These are phyloP conservation scores for Oasisia sp. DNA, from an alignment of 2,888 invertebrate genomes.

Conservation along the genomic window DNA sequence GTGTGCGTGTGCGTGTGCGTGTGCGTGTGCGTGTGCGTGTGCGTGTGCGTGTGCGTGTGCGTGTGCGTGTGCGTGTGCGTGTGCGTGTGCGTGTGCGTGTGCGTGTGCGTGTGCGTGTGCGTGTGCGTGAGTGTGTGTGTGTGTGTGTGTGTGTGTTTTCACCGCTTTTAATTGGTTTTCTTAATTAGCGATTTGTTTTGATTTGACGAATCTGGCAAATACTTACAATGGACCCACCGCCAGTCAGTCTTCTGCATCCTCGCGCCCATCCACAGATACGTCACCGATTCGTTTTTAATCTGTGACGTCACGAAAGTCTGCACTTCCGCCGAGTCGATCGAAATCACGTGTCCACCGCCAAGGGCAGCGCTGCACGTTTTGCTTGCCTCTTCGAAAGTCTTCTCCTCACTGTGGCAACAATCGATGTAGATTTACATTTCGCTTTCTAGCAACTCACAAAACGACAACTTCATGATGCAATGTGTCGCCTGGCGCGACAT, in stretches of 20 bases:
- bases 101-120: too few relatives aligned
- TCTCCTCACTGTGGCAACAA: neutral
- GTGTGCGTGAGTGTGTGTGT: too few relatives aligned
- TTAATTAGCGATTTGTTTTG: too few relatives aligned
- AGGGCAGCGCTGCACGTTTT: neutral
- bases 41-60: too few relatives aligned
- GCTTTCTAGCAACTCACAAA: neutral
- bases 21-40: too few relatives aligned
- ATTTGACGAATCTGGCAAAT: neutral
- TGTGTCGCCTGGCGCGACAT: too few relatives aligned
- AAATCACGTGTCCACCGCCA: neutral
- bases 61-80: too few relatives aligned
- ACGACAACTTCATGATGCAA: too few relatives aligned
- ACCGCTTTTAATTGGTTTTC: too few relatives aligned
- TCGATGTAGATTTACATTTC: neutral
- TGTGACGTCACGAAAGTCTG: neutral
- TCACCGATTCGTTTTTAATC: neutral
- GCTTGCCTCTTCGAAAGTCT: neutral
- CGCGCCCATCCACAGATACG: neutral
- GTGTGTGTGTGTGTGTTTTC: too few relatives aligned
- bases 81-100: too few relatives aligned
- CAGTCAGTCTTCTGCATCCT: neutral
- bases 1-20: too few relatives aligned
- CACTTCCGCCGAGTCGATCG: neutral
- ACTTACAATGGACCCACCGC: neutral